phyloP scores from a whole-genome alignment of 2,113 vertebrate genomes.

The Brachirus orientalis region DNA sequence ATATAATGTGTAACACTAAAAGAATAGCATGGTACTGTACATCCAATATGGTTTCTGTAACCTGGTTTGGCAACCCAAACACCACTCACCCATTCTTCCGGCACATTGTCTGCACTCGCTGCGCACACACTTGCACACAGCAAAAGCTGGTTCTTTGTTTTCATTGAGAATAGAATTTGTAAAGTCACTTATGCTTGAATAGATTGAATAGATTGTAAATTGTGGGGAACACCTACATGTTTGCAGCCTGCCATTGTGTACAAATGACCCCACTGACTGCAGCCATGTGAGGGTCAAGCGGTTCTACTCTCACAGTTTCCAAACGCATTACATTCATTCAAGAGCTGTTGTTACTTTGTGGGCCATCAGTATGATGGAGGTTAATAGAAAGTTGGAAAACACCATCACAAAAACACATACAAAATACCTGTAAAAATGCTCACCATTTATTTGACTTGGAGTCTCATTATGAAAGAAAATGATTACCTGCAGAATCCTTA shows the following conservation, averaged over 20 bases:
- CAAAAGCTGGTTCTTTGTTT: conserved; percentile 44
- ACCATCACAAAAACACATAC: not conserved
- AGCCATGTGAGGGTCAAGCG: conserved; percentile 58
- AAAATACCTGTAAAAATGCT: too few relatives aligned
- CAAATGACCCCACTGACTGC: conserved; percentile 62
- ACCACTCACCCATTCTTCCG: conserved; percentile 12
- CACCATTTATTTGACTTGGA: too few relatives aligned
- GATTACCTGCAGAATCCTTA: too few relatives aligned
- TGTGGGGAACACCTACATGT: conserved; percentile 67
- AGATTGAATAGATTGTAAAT: conserved; percentile 72
- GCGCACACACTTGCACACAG: conserved; percentile 16
- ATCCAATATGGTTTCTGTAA: conserved; percentile 16
- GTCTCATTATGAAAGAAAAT: too few relatives aligned
- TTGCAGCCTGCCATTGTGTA: conserved; percentile 63
- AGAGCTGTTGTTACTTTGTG: conserved; percentile 18
- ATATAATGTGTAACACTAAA: conserved; percentile 13
- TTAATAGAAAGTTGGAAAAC: conserved; percentile 22
- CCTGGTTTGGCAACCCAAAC: conserved; percentile 14
- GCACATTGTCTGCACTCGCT: conserved; percentile 3
- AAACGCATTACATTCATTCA: not conserved
- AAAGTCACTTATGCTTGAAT: conserved; percentile 69
- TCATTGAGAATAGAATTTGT: conserved; percentile 44
- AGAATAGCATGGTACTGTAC: not conserved
- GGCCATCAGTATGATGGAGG: conserved; percentile 15
- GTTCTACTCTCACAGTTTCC: conserved; percentile 30